Evolutionary conservation across 2,113 vertebrate species (phyloP), one percentile per base, ranked within the genome.

Genomic region (Caretta caretta): DNA sequence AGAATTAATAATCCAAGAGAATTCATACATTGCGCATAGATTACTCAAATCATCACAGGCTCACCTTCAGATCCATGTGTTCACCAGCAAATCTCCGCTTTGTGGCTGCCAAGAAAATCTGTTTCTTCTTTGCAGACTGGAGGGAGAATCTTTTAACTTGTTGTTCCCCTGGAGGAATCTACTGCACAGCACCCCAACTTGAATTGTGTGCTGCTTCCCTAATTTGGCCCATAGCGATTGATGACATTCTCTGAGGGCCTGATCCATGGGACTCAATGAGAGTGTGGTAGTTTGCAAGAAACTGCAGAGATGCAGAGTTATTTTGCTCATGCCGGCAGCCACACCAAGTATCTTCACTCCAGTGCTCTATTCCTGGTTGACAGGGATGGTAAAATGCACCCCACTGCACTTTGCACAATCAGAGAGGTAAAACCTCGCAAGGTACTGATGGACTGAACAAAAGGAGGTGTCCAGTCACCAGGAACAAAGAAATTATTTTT

Each of bases 401-500:
- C 80, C 75, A 51, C 35, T 14, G 72, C 24, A 76, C 65, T 48
- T 75, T 13, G 72, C 72, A 38, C 29, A 29, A 31, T 24, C 0
- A 0, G 87, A 85, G 57, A 94, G 75, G 72, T 94, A 93, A 87
- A 83, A 86, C 25, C 96, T 86, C 80, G 50, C 83, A 93, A 65
- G 76, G 72, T 46, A 69, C 27, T 72, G 51, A 76, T 48, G 93
- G 57, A 87, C 57, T 95, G 85, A 97, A 96, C 87, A 91, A 97
- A 95, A 96, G 90, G 95, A 95, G 95, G 90, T 19, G 11, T 97
- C 86, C 84, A 87, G 92, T 93, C 81, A 84, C 75, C 95, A 83
- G 92, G 80, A 97, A 90, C 87, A 96, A 93, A 96, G 53, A 94
- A 96, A 97, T 97, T 95, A 31, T 48, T 88, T 95, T 53, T 86